Conservation (phyloP, 2,797 vertebrate species). For the Alectoris magna region DNA sequence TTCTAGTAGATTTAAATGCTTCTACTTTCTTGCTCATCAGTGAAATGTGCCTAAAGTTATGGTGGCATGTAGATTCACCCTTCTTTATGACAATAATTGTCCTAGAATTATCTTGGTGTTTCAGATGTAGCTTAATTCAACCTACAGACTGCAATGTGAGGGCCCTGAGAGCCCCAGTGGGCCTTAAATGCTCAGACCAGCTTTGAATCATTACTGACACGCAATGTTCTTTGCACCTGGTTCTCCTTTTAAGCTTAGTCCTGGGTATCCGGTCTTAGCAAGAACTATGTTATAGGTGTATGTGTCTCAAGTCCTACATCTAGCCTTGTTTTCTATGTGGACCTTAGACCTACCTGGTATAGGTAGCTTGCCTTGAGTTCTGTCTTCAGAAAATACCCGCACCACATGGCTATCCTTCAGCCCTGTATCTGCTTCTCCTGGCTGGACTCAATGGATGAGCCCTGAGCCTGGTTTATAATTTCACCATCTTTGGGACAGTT, state of each 20-base stretch:
- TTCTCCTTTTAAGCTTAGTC: neutral
- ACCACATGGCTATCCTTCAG: neutral
- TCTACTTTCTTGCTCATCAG: neutral
- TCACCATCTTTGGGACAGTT: neutral
- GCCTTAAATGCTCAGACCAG: neutral
- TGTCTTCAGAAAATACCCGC: neutral
- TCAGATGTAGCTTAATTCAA: neutral
- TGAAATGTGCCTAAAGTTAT: neutral
- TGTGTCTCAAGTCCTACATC: neutral
- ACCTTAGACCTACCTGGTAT: neutral
- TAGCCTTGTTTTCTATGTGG: neutral
- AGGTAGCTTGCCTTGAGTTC: neutral
- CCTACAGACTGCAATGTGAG: neutral
- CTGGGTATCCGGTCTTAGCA: no score
- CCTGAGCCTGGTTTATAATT: neutral
- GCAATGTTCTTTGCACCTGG: neutral
- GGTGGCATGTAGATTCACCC: neutral
- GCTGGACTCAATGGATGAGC: neutral
- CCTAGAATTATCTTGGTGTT: neutral
- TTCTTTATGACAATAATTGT: neutral
- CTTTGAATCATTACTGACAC: neutral
- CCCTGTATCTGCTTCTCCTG: neutral
- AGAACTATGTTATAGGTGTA: neutral
- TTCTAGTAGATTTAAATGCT: neutral
- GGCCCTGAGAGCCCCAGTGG: neutral